Evolutionary conservation across 2,797 vertebrate genomes (phyloP).

Genomic region (Hippoglossus hippoglossus): DNA sequence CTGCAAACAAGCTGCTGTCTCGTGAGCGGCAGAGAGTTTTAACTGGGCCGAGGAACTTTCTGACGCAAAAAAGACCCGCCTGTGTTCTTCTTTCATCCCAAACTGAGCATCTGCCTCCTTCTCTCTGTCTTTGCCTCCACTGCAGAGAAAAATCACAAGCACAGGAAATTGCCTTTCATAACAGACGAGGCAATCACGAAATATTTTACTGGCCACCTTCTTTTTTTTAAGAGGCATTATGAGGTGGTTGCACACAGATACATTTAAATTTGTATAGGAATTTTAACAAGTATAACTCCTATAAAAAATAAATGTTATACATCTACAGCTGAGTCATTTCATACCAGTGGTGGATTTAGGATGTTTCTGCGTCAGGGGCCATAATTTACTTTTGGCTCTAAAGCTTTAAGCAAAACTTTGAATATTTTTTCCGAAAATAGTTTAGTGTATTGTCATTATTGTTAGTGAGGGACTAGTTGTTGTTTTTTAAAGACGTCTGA

Average conservation of each 20-base stretch:
- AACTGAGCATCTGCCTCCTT: neutral
- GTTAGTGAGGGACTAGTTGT: too few relatives aligned
- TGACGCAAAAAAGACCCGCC: conserved; percentile 73
- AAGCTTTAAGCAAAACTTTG: too few relatives aligned
- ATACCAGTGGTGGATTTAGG: neutral
- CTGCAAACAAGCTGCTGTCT: conserved; percentile 75
- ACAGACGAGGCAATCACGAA: conserved; percentile 1
- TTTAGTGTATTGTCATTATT: too few relatives aligned
- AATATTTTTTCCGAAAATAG: too few relatives aligned
- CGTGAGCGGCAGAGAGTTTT: conserved; percentile 73
- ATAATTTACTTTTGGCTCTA: too few relatives aligned
- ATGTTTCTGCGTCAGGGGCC: too few relatives aligned
- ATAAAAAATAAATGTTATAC: too few relatives aligned
- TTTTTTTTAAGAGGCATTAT: neutral
- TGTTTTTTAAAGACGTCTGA: too few relatives aligned
- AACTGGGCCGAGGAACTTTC: conserved; percentile 64
- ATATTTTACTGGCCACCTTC: neutral
- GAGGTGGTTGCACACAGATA: neutral
- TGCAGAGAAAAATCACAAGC: conserved; percentile 31
- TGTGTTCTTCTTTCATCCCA: neutral
- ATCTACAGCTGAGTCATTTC: too few relatives aligned
- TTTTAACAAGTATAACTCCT: too few relatives aligned
- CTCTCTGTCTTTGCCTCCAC: neutral
- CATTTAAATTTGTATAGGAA: neutral
- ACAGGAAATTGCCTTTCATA: conserved; percentile 29